Evolutionary conservation across 2,888 invertebrate species (phyloP), one percentile per base, ranked within the genome.

Genomic region (Tetragonula carbonaria): DNA sequence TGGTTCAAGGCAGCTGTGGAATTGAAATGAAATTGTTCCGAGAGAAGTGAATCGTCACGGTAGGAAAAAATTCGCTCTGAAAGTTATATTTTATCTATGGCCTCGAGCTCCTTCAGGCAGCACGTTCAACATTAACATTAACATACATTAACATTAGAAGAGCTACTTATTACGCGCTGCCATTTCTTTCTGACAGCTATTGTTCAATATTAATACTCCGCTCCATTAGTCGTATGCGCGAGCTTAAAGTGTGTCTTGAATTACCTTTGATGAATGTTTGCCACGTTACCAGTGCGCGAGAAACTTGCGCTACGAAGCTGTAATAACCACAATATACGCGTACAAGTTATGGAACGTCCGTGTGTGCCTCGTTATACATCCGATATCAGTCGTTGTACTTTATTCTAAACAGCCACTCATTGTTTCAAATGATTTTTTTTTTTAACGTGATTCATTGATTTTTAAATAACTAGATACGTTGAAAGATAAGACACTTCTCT

Each of bases 151-250:
- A 45, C 45, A 45, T 45, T 8, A 45, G 85, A 73, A 86, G 80
- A 73, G 72, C 3, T 78, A 62, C 53, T 78, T 72, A 85, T 77
- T 62, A 68, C 70, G n/a, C 23, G 67, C 18, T 59, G 50, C 53
- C 55, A 68, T 86, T 74, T 73, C 45, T 70, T 74, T 75, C 77
- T 71, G 73, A 73, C 65, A 72, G 70, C 85, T 76, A 81, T 76
- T 79, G 81, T 81, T 77, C 72, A 84, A 77, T 84, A 65, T 68
- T 75, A 75, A 78, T 62, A 74, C 28, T n/a, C 33, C 6, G 45
- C 16, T 55, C 28, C 66, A 51, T 38, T 62, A 45, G 50, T 38
- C 45, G 50, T 50, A n/a, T 16, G 55, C 53, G n/a, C 28, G 4
- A 55, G n/a, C 51, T 51, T 8, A 11, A 13, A 3, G 63, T 50